Evolutionary conservation across 2,888 invertebrate genomes (phyloP).

Genomic region (Melolontha melolontha): DNA sequence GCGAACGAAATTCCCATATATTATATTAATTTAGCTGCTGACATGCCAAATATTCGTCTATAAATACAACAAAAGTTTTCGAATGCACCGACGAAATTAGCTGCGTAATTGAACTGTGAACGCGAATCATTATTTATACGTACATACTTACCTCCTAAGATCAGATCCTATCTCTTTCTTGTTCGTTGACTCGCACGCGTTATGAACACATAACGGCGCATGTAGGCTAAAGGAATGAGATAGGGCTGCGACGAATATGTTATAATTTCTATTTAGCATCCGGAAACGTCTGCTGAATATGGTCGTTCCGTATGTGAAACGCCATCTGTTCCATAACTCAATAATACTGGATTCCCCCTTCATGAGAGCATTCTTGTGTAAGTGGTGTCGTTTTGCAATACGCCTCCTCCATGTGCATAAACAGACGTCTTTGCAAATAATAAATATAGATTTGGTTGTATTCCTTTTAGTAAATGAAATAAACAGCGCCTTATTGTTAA

Average conservation of each 20-base stretch:
- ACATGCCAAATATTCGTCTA: background rate
- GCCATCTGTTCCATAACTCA: slow-evolving; percentile 58
- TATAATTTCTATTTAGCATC: slow-evolving; percentile 45
- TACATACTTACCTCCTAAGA: background rate
- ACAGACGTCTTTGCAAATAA: background rate
- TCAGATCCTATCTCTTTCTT: slow-evolving; percentile 10
- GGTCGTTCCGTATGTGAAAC: slow-evolving; percentile 54
- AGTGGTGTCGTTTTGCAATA: slow-evolving; percentile 54
- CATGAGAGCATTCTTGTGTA: slow-evolving; percentile 59
- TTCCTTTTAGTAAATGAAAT: no score
- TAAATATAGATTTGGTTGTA: no score
- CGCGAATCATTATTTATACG: slow-evolving; percentile 17
- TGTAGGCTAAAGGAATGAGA: slow-evolving; percentile 13
- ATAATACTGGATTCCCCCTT: slow-evolving; percentile 53
- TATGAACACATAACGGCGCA: slow-evolving; percentile 2
- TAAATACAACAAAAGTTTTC: background rate
- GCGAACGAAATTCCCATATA: background rate
- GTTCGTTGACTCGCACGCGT: background rate
- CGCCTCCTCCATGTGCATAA: background rate
- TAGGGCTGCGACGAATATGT: slow-evolving; percentile 29
- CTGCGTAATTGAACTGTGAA: slow-evolving; percentile 24
- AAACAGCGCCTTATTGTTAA: no score
- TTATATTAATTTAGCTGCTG: background rate
- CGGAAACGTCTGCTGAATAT: slow-evolving; percentile 36
- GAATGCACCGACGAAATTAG: background rate